A percentile compares a stretch with the other conserved stretches of the same genome.
These are phyloP conservation scores for Idaea biselata DNA, from an alignment of 2,888 invertebrate species.

Conservation along the genomic window DNA sequence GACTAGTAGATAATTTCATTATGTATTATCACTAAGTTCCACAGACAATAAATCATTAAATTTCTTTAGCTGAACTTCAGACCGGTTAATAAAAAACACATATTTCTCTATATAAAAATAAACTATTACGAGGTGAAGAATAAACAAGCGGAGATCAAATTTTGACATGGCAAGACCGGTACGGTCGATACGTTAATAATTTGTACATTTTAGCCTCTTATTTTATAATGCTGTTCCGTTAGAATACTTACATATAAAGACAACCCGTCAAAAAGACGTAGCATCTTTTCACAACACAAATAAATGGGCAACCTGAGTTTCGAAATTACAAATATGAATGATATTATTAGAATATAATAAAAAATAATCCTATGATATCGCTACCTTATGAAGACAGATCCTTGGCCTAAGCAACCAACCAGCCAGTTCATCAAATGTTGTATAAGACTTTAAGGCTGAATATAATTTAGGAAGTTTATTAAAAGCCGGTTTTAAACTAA, in stretches of 20 bases:
- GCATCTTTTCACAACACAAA: slow-evolving; percentile 47
- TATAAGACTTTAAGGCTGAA: no score
- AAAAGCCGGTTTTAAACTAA: no score
- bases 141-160: slow-evolving; percentile 73
- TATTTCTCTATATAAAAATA: background rate
- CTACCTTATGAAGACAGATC: no score
- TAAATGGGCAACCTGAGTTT: slow-evolving; percentile 10
- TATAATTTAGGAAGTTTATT: no score
- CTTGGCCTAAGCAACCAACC: no score
- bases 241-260: slow-evolving; percentile 37
- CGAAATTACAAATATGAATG: background rate
- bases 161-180: slow-evolving; percentile 67
- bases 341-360: background rate
- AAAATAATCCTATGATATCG: no score
- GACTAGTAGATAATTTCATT: no score
- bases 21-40: no score
- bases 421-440: no score
- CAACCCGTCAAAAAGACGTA: slow-evolving; percentile 47
- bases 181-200: slow-evolving; percentile 53
- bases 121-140: slow-evolving; percentile 35
- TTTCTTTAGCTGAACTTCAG: background rate
- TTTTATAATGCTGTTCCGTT: slow-evolving; percentile 61
- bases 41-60: no score
- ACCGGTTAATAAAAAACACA: background rate
- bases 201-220: slow-evolving; percentile 72